A percentile compares a stretch with the other conserved stretches of the same genome.
phyloP scores from a whole-genome alignment of 2,888 invertebrate genomes.

The Pharmacophagus antenor region DNA sequence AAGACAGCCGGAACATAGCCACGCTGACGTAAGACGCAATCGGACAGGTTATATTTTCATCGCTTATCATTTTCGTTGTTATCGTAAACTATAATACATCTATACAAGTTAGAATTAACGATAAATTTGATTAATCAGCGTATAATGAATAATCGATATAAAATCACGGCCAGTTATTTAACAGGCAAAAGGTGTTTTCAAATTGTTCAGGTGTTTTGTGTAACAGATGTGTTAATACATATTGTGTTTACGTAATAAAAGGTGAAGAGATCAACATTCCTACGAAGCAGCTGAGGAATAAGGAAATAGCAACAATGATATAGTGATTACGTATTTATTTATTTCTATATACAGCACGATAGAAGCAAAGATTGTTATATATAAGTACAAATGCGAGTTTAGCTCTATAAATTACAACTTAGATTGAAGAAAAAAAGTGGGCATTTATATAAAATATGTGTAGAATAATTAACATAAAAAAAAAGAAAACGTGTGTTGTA shows the following conservation, averaged over 20 bases:
- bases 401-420: too few species aligned
- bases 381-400: too few species aligned
- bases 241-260: constrained; percentile 19
- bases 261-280: constrained; percentile 20
- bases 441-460: too few species aligned
- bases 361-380: background rate
- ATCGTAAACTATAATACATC: too few species aligned
- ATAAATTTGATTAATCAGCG: constrained; percentile 2
- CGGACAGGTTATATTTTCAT: too few species aligned
- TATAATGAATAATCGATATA: background rate
- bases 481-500: too few species aligned
- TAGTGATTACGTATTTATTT: background rate
- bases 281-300: constrained; percentile 6
- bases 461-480: too few species aligned
- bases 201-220: constrained; percentile 16
- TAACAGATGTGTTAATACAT: constrained; percentile 23
- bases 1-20: too few species aligned
- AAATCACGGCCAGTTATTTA: constrained; percentile 23
- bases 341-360: background rate
- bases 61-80: too few species aligned
- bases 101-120: too few species aligned
- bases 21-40: too few species aligned
- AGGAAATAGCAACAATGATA: background rate
- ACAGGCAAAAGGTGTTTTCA: constrained; percentile 1
- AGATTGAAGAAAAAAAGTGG: too few species aligned